These are phyloP conservation scores for Sinocyclocheilus rhinocerous DNA, from an alignment of 2,113 vertebrate species.

Conservation along the genomic window DNA sequence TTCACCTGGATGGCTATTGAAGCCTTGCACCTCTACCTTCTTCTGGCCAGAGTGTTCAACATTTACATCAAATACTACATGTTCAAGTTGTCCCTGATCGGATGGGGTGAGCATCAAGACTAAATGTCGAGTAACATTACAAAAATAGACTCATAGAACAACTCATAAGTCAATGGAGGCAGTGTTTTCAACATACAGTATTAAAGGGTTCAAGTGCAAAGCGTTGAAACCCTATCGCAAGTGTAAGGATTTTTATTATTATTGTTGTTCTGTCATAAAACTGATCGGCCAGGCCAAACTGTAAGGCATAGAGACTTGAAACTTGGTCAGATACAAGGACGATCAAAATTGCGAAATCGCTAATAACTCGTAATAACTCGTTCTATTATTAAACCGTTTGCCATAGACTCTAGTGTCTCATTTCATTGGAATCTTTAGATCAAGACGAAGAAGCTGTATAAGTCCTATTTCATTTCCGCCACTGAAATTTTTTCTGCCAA, in stretches of 20 bases:
- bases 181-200: not conserved
- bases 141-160: not conserved
- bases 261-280: no score
- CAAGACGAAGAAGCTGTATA: no score
- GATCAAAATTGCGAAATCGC: not conserved
- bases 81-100: slow-evolving; percentile 67
- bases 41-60: slow-evolving; percentile 73
- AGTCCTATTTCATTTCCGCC: no score
- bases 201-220: not conserved
- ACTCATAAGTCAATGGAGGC: not conserved
- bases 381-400: not conserved
- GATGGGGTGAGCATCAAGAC: slow-evolving; percentile 71
- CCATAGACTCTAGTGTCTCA: no score
- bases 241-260: no score
- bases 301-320: no score
- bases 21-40: slow-evolving; percentile 72
- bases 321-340: no score
- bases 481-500: no score
- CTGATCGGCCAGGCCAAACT: no score
- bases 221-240: no score
- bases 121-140: no score
- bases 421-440: no score
- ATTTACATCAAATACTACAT: slow-evolving; percentile 70
- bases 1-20: slow-evolving; percentile 78
- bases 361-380: not conserved